Evolutionary conservation across 1,140 invertebrate species (phyloP).

Genomic region (Pogonomyrmex californicus): DNA sequence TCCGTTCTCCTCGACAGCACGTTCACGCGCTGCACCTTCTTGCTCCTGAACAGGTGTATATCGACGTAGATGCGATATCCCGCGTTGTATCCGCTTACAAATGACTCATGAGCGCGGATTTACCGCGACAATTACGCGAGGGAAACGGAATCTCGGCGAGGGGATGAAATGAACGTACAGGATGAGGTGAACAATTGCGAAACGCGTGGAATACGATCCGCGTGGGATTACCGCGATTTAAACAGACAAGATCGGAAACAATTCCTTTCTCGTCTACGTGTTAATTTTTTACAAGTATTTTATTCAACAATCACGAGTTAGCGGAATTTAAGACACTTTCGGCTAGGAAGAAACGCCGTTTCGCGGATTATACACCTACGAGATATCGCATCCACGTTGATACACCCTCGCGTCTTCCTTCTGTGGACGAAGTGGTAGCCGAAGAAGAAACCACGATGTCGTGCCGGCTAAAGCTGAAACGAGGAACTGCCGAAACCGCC

Average conservation of each 20-base stretch:
- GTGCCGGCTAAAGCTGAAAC: not conserved
- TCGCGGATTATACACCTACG: not conserved
- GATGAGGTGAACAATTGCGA: not conserved
- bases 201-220: not conserved
- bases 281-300: not conserved
- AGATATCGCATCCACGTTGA: not conserved
- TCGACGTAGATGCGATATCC: not conserved
- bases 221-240: not conserved
- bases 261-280: not conserved
- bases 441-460: not conserved
- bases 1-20: not conserved
- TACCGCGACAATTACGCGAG: not conserved
- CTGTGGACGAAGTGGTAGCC: no score
- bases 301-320: not conserved
- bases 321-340: no score
- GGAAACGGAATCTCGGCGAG: not conserved
- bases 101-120: not conserved
- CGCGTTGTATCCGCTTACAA: not conserved
- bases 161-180: not conserved
- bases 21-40: not conserved
- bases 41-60: slow-evolving; percentile 23
- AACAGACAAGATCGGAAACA: not conserved
- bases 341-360: not conserved
- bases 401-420: not conserved
- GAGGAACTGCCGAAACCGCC: slow-evolving; percentile 18